Conservation (phyloP, 2,797 vertebrate species). For the Podarcis siculus region DNA sequence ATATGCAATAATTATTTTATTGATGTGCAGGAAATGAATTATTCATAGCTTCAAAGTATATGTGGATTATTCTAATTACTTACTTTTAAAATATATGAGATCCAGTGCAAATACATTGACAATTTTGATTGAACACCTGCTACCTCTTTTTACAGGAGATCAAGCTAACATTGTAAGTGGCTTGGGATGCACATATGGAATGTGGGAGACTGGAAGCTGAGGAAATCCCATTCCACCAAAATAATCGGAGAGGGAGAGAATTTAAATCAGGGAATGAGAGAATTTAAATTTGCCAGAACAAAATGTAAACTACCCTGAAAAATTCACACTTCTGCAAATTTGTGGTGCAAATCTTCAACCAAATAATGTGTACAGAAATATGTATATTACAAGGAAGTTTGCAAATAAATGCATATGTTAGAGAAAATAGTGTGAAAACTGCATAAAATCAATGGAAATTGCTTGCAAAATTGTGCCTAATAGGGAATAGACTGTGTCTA, state of each 20-base stretch:
- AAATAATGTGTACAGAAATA: too few species aligned
- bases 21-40: slow-evolving; percentile 80
- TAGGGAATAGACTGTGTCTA: too few species aligned
- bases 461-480: too few species aligned
- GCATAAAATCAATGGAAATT: too few species aligned
- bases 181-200: neutral
- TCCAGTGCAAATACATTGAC: slow-evolving; percentile 77
- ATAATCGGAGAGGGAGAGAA: neutral
- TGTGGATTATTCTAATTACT: slow-evolving; percentile 82
- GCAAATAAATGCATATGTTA: too few species aligned
- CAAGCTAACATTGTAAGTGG: slow-evolving; percentile 46
- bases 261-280: neutral
- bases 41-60: slow-evolving; percentile 80
- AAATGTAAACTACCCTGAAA: too few species aligned
- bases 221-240: neutral
- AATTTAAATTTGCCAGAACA: too few species aligned
- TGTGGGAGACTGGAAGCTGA: neutral
- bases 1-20: slow-evolving; percentile 83
- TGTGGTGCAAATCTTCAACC: too few species aligned
- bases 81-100: slow-evolving; percentile 79
- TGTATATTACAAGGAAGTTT: too few species aligned
- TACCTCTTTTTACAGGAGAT: slow-evolving; percentile 55
- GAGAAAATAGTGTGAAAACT: too few species aligned
- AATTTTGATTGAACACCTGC: slow-evolving; percentile 79
- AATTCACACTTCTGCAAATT: too few species aligned